Evolutionary conservation across 2,888 invertebrate genomes (phyloP).

Genomic region (Cephus nigrinus): DNA sequence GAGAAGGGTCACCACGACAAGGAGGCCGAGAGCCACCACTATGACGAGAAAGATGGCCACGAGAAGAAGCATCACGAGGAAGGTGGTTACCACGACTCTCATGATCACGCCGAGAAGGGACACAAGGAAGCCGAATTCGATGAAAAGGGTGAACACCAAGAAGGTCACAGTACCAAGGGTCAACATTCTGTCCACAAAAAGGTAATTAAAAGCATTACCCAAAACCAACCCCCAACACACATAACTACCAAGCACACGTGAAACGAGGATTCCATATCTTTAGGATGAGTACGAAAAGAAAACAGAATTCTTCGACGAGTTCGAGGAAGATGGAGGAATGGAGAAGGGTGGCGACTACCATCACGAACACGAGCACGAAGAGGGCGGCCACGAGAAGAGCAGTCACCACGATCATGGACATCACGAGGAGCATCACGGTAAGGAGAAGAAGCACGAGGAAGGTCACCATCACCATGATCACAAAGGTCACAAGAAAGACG

Average conservation of each 20-base stretch:
- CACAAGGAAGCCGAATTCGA: constrained; percentile 62
- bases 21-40: constrained; percentile 74
- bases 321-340: constrained; percentile 75
- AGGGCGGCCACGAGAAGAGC: constrained; percentile 73
- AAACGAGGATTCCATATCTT: constrained; percentile 1
- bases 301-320: constrained; percentile 81
- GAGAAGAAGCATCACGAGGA: constrained; percentile 74
- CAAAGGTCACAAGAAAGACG: constrained; percentile 71
- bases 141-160: constrained; percentile 64
- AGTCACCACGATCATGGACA: constrained; percentile 69
- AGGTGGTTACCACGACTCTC: constrained; percentile 74
- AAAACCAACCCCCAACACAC: neutral
- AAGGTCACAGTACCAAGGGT: constrained; percentile 67
- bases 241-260: neutral
- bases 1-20: constrained; percentile 76
- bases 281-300: constrained; percentile 79
- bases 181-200: constrained; percentile 67
- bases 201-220: constrained; percentile 33
- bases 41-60: constrained; percentile 74
- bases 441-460: constrained; percentile 70
- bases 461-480: constrained; percentile 70
- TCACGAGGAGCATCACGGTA: constrained; percentile 70
- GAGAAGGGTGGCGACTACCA: constrained; percentile 75
- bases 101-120: constrained; percentile 74
- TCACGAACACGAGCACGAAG: constrained; percentile 68